phyloP scores from a whole-genome alignment of 1,140 invertebrate species.

The Melipona quadrifasciata region DNA sequence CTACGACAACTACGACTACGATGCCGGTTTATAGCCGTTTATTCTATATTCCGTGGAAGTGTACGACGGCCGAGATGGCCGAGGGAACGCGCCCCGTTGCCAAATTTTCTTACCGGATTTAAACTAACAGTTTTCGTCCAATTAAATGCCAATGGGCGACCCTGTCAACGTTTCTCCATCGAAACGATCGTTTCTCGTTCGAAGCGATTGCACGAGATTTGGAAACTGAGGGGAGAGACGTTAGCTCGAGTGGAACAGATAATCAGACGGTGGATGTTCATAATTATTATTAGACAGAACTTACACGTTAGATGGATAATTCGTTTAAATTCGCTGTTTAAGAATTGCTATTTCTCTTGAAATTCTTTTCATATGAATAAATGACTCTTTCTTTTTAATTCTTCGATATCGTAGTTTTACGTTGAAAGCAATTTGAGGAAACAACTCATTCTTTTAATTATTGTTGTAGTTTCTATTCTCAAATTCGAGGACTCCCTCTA shows the following conservation, averaged over 20 bases:
- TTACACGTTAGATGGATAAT: too few species aligned
- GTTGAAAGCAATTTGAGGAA: too few species aligned
- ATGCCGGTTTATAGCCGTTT: constrained; percentile 17
- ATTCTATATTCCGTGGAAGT: constrained; percentile 26
- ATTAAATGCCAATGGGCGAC: constrained; percentile 46
- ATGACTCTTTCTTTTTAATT: too few species aligned
- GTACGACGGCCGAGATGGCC: background rate
- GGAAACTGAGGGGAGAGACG: background rate
- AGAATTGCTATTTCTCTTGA: too few species aligned
- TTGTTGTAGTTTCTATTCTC: background rate
- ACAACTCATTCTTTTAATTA: too few species aligned
- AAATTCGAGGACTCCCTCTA: background rate
- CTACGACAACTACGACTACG: constrained; percentile 4
- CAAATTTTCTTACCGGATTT: constrained; percentile 44
- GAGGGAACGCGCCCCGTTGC: constrained; percentile 5
- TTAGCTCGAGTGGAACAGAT: too few species aligned
- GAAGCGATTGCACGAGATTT: background rate
- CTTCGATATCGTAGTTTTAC: too few species aligned
- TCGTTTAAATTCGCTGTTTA: too few species aligned
- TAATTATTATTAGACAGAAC: too few species aligned
- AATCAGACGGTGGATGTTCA: too few species aligned
- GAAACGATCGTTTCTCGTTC: background rate
- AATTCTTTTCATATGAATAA: too few species aligned
- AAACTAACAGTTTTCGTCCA: constrained; percentile 34
- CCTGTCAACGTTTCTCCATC: background rate